Percentiles rank a stretch among this genome's conserved stretches.
phyloP scores from a whole-genome alignment of 2,888 invertebrate genomes.

The Geophilus truncorum region DNA sequence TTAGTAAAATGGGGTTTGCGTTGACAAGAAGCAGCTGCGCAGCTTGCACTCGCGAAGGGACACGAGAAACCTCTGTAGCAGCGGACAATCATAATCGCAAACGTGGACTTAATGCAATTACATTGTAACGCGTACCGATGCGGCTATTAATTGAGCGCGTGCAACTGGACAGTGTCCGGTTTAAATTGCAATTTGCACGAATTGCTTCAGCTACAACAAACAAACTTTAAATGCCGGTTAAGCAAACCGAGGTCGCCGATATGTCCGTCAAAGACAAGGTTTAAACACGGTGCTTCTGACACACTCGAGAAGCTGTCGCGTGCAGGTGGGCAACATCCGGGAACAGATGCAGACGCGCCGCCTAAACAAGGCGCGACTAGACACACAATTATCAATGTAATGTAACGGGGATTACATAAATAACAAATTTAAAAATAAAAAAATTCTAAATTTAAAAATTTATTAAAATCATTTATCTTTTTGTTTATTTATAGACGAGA shows the following conservation, averaged over 20 bases:
- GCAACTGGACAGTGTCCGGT: constrained; percentile 13
- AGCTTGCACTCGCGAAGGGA: not conserved
- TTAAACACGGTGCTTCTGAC: not conserved
- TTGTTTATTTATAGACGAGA: not conserved
- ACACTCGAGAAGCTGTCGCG: not conserved
- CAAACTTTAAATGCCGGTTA: no score
- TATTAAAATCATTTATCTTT: not conserved
- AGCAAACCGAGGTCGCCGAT: not conserved
- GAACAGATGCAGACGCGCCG: not conserved
- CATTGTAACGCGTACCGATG: not conserved
- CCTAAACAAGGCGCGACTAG: not conserved
- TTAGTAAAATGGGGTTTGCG: constrained; percentile 3
- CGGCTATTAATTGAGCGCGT: not conserved
- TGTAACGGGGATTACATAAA: no score
- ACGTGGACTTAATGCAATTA: not conserved
- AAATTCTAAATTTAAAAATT: not conserved
- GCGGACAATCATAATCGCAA: not conserved
- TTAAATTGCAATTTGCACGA: not conserved
- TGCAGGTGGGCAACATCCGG: constrained; percentile 25
- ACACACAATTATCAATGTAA: not conserved
- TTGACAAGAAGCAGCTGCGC: constrained; percentile 15
- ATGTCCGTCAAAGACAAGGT: not conserved
- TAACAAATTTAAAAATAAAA: not conserved
- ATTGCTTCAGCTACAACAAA: no score
- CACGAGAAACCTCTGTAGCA: not conserved